phyloP scores from a whole-genome alignment of 2,797 vertebrate species.

The Anguilla marmorata region DNA sequence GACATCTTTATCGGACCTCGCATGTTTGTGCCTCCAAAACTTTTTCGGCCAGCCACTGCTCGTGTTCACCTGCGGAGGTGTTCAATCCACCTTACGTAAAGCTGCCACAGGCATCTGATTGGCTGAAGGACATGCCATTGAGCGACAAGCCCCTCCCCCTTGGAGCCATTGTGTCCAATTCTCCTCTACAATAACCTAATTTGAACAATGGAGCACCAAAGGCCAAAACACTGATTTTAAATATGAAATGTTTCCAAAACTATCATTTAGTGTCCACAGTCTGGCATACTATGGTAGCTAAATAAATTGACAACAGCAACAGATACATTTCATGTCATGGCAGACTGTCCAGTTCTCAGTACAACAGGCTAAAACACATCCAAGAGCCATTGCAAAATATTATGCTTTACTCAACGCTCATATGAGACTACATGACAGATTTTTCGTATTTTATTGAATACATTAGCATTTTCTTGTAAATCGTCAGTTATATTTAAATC shows the following conservation, averaged over 20 bases:
- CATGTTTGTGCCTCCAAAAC: neutral
- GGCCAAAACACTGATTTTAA: neutral
- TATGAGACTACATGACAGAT: too few species aligned
- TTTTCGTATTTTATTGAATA: too few species aligned
- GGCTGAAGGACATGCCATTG: neutral
- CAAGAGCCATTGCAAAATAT: too few species aligned
- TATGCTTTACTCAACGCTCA: too few species aligned
- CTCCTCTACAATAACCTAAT: neutral
- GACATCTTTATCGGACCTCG: neutral
- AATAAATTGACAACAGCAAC: too few species aligned
- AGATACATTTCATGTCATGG: too few species aligned
- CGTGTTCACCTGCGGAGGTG: neutral
- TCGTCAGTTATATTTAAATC: too few species aligned
- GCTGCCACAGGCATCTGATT: neutral
- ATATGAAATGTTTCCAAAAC: neutral
- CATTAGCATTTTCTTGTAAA: neutral
- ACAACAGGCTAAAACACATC: too few species aligned
- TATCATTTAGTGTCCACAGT: neutral
- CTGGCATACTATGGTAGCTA: neutral
- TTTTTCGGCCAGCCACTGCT: neutral
- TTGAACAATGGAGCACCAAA: neutral
- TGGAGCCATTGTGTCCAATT: neutral
- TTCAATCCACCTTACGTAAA: neutral
- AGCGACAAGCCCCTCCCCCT: neutral
- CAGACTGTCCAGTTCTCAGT: too few species aligned